Evolutionary conservation across 2,797 vertebrate species (phyloP).

Genomic region (Heliangelus exortis): DNA sequence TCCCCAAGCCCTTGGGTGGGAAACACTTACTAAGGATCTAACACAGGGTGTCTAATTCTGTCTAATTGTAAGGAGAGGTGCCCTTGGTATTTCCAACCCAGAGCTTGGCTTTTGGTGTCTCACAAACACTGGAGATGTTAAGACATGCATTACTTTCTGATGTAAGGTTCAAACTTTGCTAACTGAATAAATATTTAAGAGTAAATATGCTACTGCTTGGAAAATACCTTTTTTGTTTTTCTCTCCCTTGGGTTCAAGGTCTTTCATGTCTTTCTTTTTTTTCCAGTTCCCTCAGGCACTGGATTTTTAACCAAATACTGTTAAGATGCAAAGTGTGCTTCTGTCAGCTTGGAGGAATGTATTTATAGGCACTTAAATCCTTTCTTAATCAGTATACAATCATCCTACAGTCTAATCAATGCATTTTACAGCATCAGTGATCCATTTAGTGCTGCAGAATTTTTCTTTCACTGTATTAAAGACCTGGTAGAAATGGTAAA

Average conservation of each 20-base stretch:
- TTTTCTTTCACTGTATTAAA: not conserved
- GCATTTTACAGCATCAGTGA: not conserved
- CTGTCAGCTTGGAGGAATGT: not conserved
- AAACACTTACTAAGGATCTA: not conserved
- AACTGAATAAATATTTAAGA: not conserved
- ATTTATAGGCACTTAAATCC: slow-evolving; percentile 36
- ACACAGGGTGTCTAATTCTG: not conserved
- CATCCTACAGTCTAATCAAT: slow-evolving; percentile 9
- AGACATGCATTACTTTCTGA: not conserved
- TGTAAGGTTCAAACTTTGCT: not conserved
- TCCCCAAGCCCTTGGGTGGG: not conserved
- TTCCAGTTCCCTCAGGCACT: not conserved
- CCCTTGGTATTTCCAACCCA: not conserved
- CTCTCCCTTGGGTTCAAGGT: not conserved
- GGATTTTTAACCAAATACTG: not conserved
- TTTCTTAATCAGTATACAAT: slow-evolving; percentile 18
- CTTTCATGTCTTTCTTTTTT: not conserved
- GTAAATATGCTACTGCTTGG: not conserved
- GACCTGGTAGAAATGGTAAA: not conserved
- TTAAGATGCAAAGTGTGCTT: not conserved
- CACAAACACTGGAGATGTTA: not conserved
- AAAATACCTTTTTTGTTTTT: not conserved
- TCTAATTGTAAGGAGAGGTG: not conserved
- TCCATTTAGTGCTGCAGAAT: not conserved
- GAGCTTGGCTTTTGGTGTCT: not conserved